A percentile compares a stretch with the other conserved stretches of the same genome.
Conservation (phyloP, 2,888 invertebrate species). For the Megastigmus dorsalis region DNA sequence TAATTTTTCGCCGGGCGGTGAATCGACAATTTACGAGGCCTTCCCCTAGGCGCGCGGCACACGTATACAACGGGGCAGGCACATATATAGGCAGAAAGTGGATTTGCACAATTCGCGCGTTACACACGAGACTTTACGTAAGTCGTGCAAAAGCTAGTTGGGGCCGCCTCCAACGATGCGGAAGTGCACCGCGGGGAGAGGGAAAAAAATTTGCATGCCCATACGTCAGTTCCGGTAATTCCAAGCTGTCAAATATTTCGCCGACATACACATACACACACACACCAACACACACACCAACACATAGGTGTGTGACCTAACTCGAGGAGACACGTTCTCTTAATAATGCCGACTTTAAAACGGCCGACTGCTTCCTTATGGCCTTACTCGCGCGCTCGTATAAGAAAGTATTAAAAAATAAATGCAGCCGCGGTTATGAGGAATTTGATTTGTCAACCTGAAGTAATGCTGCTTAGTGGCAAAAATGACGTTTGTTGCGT, state of each 20-base stretch:
- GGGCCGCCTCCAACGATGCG: no score
- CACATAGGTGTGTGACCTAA: slow-evolving; percentile 32
- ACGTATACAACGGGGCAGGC: no score
- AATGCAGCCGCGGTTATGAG: background rate
- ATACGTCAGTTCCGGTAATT: slow-evolving; percentile 44
- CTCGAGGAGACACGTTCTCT: slow-evolving; percentile 16
- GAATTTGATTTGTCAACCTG: background rate
- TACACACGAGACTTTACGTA: no score
- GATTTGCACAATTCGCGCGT: no score
- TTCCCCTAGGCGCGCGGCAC: no score
- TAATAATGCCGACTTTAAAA: background rate
- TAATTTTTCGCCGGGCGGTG: slow-evolving; percentile 13
- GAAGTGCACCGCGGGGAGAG: slow-evolving; percentile 2
- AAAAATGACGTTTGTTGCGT: no score
- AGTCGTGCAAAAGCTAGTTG: no score
- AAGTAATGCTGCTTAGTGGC: background rate
- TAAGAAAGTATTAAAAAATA: background rate
- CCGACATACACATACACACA: no score
- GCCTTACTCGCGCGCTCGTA: background rate
- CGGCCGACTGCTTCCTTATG: background rate
- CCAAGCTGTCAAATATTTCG: slow-evolving; percentile 46
- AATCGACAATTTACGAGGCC: slow-evolving; percentile 34
- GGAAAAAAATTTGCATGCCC: slow-evolving; percentile 27
- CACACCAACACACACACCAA: no score
- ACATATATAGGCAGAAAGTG: no score